Base-by-base conservation (phyloP, 2,113 vertebrate genomes). In the Tetrax tetrax region DNA sequence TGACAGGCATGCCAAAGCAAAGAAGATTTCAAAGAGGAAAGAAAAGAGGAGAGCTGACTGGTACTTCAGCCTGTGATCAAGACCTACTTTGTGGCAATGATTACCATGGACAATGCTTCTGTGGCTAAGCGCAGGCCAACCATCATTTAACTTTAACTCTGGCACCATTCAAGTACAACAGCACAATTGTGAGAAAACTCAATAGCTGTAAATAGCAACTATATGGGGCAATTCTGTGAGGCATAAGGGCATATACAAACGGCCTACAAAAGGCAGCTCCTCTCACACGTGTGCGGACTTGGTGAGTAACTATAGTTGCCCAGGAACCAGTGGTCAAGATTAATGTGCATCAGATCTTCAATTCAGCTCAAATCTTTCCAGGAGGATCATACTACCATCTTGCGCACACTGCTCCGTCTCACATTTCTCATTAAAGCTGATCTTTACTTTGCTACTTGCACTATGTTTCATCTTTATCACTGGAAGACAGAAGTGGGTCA, bases 1-100 rank as follows among this genome's bases (percentile, higher is more conserved):
- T 96, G 96, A 95, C 93, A 95, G 23, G 1, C 48, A 76, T 23
- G 80, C 89, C 92, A 94, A 88, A 95, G 93, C 90, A 97, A 94
- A 83, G 97, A 89, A 68, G 54, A 91, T 50, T 95, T 97, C 83
- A 69, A 63, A 79, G 56, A 27, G 28, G 83, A 84, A 81, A 94
- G 72, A 96, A 81, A 86, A 95, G 83, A 69, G 74, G 57, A 87
- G 88, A 87, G 61, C 79, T 82, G 90, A 64, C 75, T 87, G 81
- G 56, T 59, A 59, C 78, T 97, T 95, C 95, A 92, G 93, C 45
- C 81, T 50, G 27, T 4, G 71, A 90, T 74, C 90, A 93, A 97
- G 82, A 41, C 69, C 57, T 75, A 18, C 85, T 92, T 61, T 71
- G 75, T 77, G 78, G 91, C 22, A 2, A 71, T 15, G 85, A 94